Percentiles rank a stretch among this genome's conserved stretches.
These are phyloP conservation scores for Crepidodera aurea DNA, from an alignment of 2,888 invertebrate species.

Conservation along the genomic window DNA sequence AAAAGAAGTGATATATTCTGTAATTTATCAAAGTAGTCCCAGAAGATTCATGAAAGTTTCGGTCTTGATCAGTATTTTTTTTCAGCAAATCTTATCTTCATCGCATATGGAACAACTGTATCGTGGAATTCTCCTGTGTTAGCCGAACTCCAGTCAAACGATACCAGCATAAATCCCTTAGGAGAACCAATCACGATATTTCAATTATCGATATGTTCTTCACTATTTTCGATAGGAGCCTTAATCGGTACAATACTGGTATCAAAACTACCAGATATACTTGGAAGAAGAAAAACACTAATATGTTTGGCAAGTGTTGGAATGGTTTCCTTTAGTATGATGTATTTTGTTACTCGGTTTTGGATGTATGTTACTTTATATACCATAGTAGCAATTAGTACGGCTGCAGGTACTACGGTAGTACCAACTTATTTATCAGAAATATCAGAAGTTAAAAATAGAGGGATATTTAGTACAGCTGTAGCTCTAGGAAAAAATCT, in stretches of 20 bases:
- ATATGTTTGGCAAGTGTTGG: conserved; percentile 70
- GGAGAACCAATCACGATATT: conserved; percentile 42
- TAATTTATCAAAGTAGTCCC: too few relatives aligned
- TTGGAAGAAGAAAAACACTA: conserved; percentile 73
- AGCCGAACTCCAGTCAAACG: conserved; percentile 34
- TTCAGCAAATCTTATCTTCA: conserved; percentile 59
- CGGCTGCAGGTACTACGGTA: not conserved
- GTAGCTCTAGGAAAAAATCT: not conserved
- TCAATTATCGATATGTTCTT: conserved; percentile 7
- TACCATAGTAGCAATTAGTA: not conserved
- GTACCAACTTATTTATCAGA: conserved; percentile 2
- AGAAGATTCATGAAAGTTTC: too few relatives aligned
- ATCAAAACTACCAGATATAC: conserved; percentile 30
- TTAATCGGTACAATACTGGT: conserved; percentile 35
- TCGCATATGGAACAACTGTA: conserved; percentile 58
- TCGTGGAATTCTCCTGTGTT: conserved; percentile 58
- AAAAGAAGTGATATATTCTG: too few relatives aligned
- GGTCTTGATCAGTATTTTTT: too few relatives aligned
- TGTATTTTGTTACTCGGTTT: conserved; percentile 35
- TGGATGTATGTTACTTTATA: conserved; percentile 61
- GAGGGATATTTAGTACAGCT: not conserved
- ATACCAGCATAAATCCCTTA: conserved; percentile 51
- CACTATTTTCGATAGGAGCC: conserved; percentile 27
- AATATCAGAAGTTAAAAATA: not conserved
- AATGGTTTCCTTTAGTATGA: conserved; percentile 59